Evolutionary conservation across 2,113 vertebrate species (phyloP).

Genomic region (Pedetes capensis): DNA sequence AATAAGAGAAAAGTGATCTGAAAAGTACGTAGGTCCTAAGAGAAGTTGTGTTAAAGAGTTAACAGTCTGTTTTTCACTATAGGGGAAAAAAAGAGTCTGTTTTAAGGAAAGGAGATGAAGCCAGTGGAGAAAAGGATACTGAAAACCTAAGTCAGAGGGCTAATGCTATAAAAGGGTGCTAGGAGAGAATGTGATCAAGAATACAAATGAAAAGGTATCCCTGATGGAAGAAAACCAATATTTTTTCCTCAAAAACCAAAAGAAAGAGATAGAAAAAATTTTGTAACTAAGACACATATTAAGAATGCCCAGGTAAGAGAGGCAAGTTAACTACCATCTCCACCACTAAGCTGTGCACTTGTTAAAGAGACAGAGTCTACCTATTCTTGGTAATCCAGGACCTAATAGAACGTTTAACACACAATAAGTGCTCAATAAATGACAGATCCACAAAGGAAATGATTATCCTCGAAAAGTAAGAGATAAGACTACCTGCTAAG

Average conservation of each 20-base stretch:
- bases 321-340: background rate
- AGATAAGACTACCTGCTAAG: background rate
- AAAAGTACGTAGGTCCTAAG: background rate
- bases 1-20: background rate
- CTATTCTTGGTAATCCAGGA: background rate
- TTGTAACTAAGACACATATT: background rate
- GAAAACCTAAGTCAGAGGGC: slow-evolving; percentile 50
- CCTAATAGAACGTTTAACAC: background rate
- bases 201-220: slow-evolving; percentile 54
- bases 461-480: background rate
- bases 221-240: background rate
- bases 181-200: slow-evolving; percentile 36
- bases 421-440: slow-evolving; percentile 27
- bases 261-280: background rate
- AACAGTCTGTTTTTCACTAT: slow-evolving; percentile 7
- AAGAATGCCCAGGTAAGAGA: background rate
- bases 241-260: background rate
- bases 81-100: background rate
- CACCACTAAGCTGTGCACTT: background rate
- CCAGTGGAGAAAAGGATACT: background rate
- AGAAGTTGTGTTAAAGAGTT: background rate
- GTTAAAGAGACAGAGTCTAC: background rate
- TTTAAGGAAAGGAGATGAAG: background rate
- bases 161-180: slow-evolving; percentile 46
- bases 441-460: background rate